Evolutionary conservation across 2,888 invertebrate species (phyloP).

Genomic region (Hanleya hanleyi): DNA sequence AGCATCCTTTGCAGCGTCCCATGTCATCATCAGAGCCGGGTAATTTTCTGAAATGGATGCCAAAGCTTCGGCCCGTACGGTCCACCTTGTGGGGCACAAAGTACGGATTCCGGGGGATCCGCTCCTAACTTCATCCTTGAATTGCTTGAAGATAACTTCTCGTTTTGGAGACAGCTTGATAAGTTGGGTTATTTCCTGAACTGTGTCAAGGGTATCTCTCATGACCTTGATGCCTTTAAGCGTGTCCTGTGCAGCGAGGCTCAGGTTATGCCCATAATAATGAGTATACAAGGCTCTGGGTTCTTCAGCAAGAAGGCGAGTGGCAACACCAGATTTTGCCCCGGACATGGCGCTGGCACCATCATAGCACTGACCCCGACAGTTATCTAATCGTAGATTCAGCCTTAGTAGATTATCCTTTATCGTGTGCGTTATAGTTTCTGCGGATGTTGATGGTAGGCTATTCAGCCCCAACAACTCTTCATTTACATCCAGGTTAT

Average conservation of each 20-base stretch:
- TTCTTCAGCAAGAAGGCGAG: conserved; percentile 16
- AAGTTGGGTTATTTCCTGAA: conserved; percentile 35
- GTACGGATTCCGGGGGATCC: conserved; percentile 28
- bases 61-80: conserved; percentile 27
- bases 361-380: conserved; percentile 42
- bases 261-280: conserved; percentile 35
- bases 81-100: conserved; percentile 35
- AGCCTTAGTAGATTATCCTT: conserved; percentile 35
- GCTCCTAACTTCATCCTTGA: conserved; percentile 29
- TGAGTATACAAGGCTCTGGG: conserved; percentile 32
- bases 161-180: conserved; percentile 36
- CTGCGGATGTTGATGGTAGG: conserved; percentile 26
- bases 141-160: conserved; percentile 23
- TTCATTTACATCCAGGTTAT: conserved; percentile 34
- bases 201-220: conserved; percentile 33
- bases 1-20: not conserved
- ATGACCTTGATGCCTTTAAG: conserved; percentile 19
- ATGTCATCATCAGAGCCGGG: not conserved
- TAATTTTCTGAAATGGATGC: conserved; percentile 16
- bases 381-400: conserved; percentile 32
- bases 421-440: conserved; percentile 27
- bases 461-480: conserved; percentile 42
- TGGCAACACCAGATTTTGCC: conserved; percentile 34
- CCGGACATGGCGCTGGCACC: conserved; percentile 40
- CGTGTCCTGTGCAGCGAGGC: conserved; percentile 28